Evolutionary conservation across 2,888 invertebrate species (phyloP).

Genomic region (Dioctria linearis): DNA sequence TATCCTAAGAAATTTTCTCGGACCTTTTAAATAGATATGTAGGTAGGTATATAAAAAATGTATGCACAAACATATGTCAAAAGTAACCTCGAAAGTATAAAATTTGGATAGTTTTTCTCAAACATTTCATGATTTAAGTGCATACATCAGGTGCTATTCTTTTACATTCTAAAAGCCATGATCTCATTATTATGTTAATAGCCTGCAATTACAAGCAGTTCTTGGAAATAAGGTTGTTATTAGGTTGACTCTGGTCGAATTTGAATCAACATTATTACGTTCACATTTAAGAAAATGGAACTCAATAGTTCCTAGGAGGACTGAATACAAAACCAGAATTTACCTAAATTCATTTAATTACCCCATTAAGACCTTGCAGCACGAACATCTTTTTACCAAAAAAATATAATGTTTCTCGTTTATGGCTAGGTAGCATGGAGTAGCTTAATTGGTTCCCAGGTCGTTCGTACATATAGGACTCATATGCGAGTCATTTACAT

Average conservation of each 20-base stretch:
- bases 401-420: neutral
- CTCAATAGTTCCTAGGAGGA: slow-evolving; percentile 20
- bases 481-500: neutral
- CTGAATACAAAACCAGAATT: slow-evolving; percentile 36
- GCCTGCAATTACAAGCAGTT: slow-evolving; percentile 40
- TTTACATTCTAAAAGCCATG: neutral
- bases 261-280: slow-evolving; percentile 29
- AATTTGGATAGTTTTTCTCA: too few species aligned
- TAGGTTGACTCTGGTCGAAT: slow-evolving; percentile 12
- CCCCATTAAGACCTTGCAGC: slow-evolving; percentile 30
- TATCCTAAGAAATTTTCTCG: too few species aligned
- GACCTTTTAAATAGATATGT: too few species aligned
- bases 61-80: too few species aligned
- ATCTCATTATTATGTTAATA: slow-evolving; percentile 49
- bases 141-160: too few species aligned
- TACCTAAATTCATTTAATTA: slow-evolving; percentile 44
- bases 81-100: too few species aligned
- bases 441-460: neutral
- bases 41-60: too few species aligned
- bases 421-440: neutral
- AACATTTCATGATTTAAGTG: too few species aligned
- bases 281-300: slow-evolving; percentile 38
- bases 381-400: slow-evolving; percentile 34
- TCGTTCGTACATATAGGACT: neutral
- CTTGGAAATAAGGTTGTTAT: slow-evolving; percentile 31